A percentile compares a stretch with the other conserved stretches of the same genome.
phyloP scores from a whole-genome alignment of 2,113 vertebrate species.

The Craseonycteris thonglongyai region DNA sequence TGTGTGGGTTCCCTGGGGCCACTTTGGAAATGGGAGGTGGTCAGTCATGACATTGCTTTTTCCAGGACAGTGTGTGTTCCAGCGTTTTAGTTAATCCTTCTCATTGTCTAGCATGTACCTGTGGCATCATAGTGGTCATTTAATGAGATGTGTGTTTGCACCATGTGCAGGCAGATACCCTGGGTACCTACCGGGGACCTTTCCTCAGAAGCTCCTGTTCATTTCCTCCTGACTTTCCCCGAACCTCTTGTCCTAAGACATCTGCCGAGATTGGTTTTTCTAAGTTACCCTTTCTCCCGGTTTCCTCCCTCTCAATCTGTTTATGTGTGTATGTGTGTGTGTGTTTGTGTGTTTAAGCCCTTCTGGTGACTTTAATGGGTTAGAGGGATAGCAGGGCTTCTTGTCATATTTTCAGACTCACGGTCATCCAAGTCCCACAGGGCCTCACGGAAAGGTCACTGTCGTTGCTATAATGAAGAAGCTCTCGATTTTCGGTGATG shows the following conservation, averaged over 20 bases:
- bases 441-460: background rate
- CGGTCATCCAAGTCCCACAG: accelerated
- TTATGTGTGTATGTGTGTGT: background rate
- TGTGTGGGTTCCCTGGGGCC: background rate
- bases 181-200: background rate
- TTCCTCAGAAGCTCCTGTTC: background rate
- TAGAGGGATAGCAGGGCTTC: background rate
- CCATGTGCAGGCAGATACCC: too few species aligned
- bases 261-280: background rate
- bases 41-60: background rate
- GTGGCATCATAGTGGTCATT: background rate
- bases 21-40: background rate
- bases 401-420: background rate
- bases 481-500: background rate
- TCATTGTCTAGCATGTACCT: background rate
- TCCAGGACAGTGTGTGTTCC: background rate
- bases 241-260: background rate
- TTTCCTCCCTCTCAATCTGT: background rate
- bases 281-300: background rate
- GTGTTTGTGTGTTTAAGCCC: background rate
- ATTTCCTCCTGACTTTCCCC: background rate
- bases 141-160: background rate
- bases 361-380: background rate
- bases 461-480: background rate
- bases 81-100: background rate